These are phyloP conservation scores for Chaetodon auriga DNA, from an alignment of 2,113 vertebrate genomes.

Conservation along the genomic window DNA sequence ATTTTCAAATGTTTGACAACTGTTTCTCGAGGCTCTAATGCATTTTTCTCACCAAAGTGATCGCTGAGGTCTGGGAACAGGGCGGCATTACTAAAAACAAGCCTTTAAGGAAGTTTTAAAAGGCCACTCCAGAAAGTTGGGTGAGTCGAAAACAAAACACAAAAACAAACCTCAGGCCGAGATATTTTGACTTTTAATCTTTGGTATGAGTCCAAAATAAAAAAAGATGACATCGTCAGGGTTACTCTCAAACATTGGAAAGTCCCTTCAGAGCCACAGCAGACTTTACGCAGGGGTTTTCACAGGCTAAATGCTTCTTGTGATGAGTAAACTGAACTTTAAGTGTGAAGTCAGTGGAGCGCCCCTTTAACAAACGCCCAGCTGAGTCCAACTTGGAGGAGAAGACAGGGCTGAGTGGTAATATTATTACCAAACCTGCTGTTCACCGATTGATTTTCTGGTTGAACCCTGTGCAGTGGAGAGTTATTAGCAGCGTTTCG, in stretches of 20 bases:
- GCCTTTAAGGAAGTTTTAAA: background rate
- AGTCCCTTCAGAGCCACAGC: background rate
- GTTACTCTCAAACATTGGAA: conserved; percentile 1
- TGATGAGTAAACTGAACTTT: background rate
- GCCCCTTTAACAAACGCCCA: background rate
- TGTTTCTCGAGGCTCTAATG: background rate
- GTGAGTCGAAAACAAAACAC: too few relatives aligned
- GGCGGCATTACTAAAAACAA: background rate
- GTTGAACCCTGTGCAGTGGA: too few relatives aligned
- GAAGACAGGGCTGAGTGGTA: background rate
- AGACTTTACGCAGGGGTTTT: background rate
- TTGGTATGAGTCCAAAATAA: background rate
- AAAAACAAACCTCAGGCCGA: background rate
- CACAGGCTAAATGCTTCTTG: background rate
- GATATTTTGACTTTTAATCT: background rate
- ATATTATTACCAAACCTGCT: background rate
- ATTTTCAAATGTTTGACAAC: background rate
- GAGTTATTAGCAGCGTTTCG: too few relatives aligned
- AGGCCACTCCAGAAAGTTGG: background rate
- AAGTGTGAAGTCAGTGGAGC: background rate
- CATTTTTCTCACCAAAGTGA: background rate
- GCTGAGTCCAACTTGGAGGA: background rate
- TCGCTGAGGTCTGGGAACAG: background rate
- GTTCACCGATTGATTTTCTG: background rate
- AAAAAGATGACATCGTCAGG: background rate